phyloP scores from a whole-genome alignment of 2,888 invertebrate genomes.

The Syrphus vitripennis region DNA sequence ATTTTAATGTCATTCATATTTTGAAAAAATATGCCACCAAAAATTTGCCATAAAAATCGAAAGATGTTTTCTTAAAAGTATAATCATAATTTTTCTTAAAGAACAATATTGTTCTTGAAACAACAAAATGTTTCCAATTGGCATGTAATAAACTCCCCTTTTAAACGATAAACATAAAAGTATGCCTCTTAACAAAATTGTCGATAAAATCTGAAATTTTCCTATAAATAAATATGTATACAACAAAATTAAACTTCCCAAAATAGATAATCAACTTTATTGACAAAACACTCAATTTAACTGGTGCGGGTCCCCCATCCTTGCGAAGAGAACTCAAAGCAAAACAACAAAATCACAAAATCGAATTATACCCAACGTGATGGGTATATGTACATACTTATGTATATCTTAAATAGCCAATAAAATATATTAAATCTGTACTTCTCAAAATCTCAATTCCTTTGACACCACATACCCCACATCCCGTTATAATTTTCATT shows the following conservation, averaged over 20 bases:
- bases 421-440: slow-evolving; percentile 56
- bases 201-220: not conserved
- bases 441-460: not conserved
- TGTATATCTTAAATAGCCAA: slow-evolving; percentile 38
- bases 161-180: not conserved
- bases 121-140: too few relatives aligned
- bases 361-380: not conserved
- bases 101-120: too few relatives aligned
- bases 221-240: slow-evolving; percentile 29
- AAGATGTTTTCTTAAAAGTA: too few relatives aligned
- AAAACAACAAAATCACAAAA: too few relatives aligned
- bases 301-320: not conserved
- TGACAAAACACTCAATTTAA: slow-evolving; percentile 57
- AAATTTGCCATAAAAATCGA: too few relatives aligned
- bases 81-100: too few relatives aligned
- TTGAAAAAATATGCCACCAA: too few relatives aligned
- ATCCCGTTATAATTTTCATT: not conserved
- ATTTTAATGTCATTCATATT: too few relatives aligned
- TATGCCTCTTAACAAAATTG: not conserved
- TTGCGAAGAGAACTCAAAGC: not conserved
- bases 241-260: slow-evolving; percentile 24
- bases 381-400: not conserved
- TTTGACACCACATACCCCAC: not conserved
- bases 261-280: slow-evolving; percentile 61
- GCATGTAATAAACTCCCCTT: not conserved